phyloP scores from a whole-genome alignment of 2,113 vertebrate species.

The Salvelinus namaycush region DNA sequence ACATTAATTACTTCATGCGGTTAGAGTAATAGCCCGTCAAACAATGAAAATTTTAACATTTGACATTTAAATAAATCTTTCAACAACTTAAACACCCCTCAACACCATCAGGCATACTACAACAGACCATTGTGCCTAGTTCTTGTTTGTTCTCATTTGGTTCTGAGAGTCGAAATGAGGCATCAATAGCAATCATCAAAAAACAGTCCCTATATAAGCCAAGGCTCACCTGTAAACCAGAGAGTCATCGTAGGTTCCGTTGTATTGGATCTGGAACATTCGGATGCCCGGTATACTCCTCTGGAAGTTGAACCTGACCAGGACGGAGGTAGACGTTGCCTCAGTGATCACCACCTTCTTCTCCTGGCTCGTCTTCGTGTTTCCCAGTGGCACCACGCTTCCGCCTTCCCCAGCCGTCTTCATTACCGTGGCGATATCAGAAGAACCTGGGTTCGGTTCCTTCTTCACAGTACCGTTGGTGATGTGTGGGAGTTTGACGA shows the following conservation, averaged over 20 bases:
- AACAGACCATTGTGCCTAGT: too few species aligned
- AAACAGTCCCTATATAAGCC: slow-evolving; percentile 36
- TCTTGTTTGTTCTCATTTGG: too few species aligned
- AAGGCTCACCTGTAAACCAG: slow-evolving; percentile 88
- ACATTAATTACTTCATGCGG: slow-evolving; percentile 32
- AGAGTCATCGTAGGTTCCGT: slow-evolving; percentile 97
- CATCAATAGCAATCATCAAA: too few species aligned
- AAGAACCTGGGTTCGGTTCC: slow-evolving; percentile 92
- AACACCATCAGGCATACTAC: not conserved
- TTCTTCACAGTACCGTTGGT: slow-evolving; percentile 90
- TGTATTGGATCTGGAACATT: slow-evolving; percentile 99
- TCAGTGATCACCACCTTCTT: slow-evolving; percentile 92
- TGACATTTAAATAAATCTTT: too few species aligned
- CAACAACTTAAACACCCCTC: too few species aligned
- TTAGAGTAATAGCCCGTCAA: slow-evolving; percentile 30
- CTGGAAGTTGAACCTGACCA: slow-evolving; percentile 98
- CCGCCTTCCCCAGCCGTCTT: slow-evolving; percentile 82
- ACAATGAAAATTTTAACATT: too few species aligned
- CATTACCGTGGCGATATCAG: slow-evolving; percentile 95
- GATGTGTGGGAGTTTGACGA: slow-evolving; percentile 94
- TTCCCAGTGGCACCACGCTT: slow-evolving; percentile 78
- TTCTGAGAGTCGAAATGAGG: too few species aligned
- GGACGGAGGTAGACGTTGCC: slow-evolving; percentile 87
- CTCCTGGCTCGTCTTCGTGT: slow-evolving; percentile 87
- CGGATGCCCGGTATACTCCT: slow-evolving; percentile 96